Conservation (phyloP, 30 jellyfish, hydroid and myxozoan genomes). For the Phacellophora camtschatica region DNA sequence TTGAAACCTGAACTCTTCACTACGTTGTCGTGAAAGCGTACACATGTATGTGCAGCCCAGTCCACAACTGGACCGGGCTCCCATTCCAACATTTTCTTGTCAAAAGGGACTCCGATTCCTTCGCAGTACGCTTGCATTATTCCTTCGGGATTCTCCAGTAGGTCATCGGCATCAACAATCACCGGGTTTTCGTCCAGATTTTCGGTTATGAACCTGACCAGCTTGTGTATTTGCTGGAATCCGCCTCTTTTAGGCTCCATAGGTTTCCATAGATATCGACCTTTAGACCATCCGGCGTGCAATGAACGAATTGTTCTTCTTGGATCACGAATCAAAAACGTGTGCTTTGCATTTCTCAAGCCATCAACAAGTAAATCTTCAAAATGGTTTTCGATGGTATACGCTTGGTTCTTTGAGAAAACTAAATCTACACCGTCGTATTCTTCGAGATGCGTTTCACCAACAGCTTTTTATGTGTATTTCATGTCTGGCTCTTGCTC, state of each 20-base stretch:
- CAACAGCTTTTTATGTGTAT: slow-evolving; percentile 28
- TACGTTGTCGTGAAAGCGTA: slow-evolving; percentile 94
- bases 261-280: slow-evolving; percentile 73
- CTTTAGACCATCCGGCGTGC: slow-evolving; percentile 68
- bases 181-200: slow-evolving; percentile 53
- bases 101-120: slow-evolving; percentile 68
- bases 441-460: slow-evolving; percentile 36
- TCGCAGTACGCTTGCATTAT: slow-evolving; percentile 83
- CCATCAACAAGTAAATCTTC: slow-evolving; percentile 47
- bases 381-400: slow-evolving; percentile 58
- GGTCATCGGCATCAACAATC: slow-evolving; percentile 88
- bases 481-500: slow-evolving; percentile 31
- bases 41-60: slow-evolving; percentile 88
- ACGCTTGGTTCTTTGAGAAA: slow-evolving; percentile 82
- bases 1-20: slow-evolving; percentile 87
- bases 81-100: slow-evolving; percentile 85
- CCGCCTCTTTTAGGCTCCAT: slow-evolving; percentile 77
- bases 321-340: slow-evolving; percentile 85
- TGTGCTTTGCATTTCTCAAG: slow-evolving; percentile 48
- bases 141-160: slow-evolving; percentile 81
- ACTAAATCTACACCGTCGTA: slow-evolving; percentile 73
- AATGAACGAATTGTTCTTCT: slow-evolving; percentile 70
- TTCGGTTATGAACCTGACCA: slow-evolving; percentile 48
- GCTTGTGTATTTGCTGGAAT: slow-evolving; percentile 45
- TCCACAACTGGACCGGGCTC: slow-evolving; percentile 90